These are phyloP conservation scores for Drosophila tropicalis DNA, from an alignment of 1,140 invertebrate genomes.

Conservation along the genomic window DNA sequence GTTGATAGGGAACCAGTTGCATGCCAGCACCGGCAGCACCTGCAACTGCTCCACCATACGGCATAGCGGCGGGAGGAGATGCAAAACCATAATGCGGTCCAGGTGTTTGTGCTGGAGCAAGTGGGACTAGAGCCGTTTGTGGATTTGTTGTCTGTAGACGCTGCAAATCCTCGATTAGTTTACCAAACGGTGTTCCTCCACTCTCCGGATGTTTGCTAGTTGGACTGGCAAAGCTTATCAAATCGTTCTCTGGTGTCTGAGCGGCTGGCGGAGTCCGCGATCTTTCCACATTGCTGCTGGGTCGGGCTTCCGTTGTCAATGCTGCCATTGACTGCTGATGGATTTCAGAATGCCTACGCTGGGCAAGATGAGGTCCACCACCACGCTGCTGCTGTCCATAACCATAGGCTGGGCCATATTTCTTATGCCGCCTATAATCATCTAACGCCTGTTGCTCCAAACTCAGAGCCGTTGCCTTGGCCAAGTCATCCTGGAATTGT, in stretches of 20 bases:
- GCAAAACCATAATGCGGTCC: conserved; percentile 33
- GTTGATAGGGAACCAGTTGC: conserved; percentile 75
- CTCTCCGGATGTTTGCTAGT: conserved; percentile 84
- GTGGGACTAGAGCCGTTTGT: conserved; percentile 70
- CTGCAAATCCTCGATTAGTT: conserved; percentile 85
- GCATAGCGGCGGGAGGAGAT: conserved; percentile 22
- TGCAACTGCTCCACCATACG: conserved; percentile 46
- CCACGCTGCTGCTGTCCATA: conserved; percentile 27
- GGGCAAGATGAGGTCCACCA: conserved; percentile 53
- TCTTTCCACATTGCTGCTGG: conserved; percentile 44
- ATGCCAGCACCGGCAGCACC: conserved; percentile 43
- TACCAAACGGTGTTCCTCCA: conserved; percentile 84
- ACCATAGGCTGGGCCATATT: conserved; percentile 59
- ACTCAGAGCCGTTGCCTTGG: conserved; percentile 92
- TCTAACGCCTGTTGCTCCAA: conserved; percentile 92
- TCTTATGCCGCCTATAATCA: conserved; percentile 87
- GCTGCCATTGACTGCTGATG: conserved; percentile 28
- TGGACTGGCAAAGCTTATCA: conserved; percentile 89
- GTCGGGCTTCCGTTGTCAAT: conserved; percentile 14
- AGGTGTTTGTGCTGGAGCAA: conserved; percentile 65
- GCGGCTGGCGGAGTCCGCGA: conserved; percentile 84
- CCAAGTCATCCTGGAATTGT: conserved; percentile 92
- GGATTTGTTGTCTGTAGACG: conserved; percentile 77
- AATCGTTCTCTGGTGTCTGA: conserved; percentile 85
- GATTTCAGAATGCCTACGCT: conserved; percentile 84